These are phyloP conservation scores for Chaetogeoica ovagalla DNA, from an alignment of 2,888 invertebrate species.

Conservation along the genomic window DNA sequence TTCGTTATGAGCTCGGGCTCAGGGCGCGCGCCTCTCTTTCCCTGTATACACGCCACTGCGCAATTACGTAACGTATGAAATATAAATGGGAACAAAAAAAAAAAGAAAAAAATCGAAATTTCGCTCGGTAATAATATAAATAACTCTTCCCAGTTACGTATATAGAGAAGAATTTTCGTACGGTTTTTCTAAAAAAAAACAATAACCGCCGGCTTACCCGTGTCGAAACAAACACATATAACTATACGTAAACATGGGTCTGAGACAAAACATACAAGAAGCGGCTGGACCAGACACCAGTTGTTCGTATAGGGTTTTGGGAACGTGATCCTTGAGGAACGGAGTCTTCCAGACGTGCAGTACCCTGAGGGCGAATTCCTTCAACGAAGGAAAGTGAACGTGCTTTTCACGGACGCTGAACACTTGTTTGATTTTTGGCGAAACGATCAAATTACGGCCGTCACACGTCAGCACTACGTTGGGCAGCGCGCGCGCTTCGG, in stretches of 20 bases:
- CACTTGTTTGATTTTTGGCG: constrained; percentile 40
- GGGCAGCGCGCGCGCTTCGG: background rate
- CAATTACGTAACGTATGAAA: too few species aligned
- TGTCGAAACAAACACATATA: constrained; percentile 26
- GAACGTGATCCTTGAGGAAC: constrained; percentile 12
- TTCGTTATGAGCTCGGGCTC: too few species aligned
- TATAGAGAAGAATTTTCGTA: background rate
- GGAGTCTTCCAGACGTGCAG: constrained; percentile 35
- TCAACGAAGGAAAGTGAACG: constrained; percentile 18
- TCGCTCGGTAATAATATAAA: too few species aligned
- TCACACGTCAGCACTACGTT: constrained; percentile 10
- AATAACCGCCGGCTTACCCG: constrained; percentile 15
- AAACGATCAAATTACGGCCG: background rate
- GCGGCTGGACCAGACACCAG: constrained; percentile 25
- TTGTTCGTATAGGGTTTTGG: constrained; percentile 14
- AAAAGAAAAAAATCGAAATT: too few species aligned
- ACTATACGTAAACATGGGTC: constrained; percentile 33
- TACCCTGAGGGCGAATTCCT: constrained; percentile 35
- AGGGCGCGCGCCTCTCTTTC: too few species aligned
- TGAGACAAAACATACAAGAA: constrained; percentile 39
- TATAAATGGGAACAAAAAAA: too few species aligned
- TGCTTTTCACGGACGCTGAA: background rate
- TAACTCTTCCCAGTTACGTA: too few species aligned
- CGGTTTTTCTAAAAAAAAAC: background rate
- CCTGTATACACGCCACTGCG: too few species aligned